Percentiles rank a stretch among this genome's conserved stretches.
These are phyloP conservation scores for Keiferia lycopersicella DNA, from an alignment of 2,888 invertebrate genomes.

Conservation along the genomic window DNA sequence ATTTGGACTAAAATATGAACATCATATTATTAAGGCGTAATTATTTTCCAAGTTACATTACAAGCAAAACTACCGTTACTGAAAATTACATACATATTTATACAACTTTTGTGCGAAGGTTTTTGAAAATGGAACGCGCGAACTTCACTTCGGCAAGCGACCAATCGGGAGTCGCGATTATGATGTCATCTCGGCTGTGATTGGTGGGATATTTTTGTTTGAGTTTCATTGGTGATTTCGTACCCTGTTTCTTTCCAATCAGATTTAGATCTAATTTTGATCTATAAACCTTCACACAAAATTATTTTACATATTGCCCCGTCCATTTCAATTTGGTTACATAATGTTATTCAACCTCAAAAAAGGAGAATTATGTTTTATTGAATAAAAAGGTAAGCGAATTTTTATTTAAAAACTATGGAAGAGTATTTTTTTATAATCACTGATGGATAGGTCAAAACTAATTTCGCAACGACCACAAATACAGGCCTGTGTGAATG, in stretches of 20 bases:
- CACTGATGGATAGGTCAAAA: no score
- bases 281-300: constrained; percentile 20
- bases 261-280: constrained; percentile 1
- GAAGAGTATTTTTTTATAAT: no score
- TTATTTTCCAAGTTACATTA: constrained; percentile 32
- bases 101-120: constrained; percentile 34
- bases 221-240: constrained; percentile 13
- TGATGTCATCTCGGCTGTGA: constrained; percentile 13
- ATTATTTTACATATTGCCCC: constrained; percentile 15
- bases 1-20: constrained; percentile 59
- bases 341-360: no score
- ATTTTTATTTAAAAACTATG: no score
- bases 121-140: constrained; percentile 18
- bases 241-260: constrained; percentile 8
- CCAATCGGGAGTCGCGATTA: constrained; percentile 8
- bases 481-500: no score
- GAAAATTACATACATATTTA: constrained; percentile 37
- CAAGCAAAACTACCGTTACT: constrained; percentile 33
- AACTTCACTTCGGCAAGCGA: background rate
- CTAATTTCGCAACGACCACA: no score
- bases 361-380: no score
- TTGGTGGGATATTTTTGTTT: background rate
- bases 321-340: constrained; percentile 3
- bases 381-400: no score
- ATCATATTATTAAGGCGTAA: constrained; percentile 35